Evolutionary conservation across 2,797 vertebrate species (phyloP), one percentile per base, ranked within the genome.

Genomic region (Alcedo quadribrachys): DNA sequence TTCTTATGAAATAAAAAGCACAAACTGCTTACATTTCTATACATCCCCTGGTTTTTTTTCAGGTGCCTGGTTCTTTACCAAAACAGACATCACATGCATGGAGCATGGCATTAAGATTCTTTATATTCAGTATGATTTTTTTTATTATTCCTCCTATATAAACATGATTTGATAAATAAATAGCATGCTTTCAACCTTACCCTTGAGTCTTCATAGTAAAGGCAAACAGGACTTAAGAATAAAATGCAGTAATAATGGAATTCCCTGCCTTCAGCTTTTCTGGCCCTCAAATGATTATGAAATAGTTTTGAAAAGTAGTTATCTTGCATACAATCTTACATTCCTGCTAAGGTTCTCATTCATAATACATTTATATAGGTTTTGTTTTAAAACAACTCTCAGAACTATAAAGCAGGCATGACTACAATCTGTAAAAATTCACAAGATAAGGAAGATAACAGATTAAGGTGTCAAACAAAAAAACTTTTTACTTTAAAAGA

Each of bases 401-500:
- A 67, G 57, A 75, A 73, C 21, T 51, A 15, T 67, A 89, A 93
- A 85, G 16, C 11, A 70, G 60, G 30, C 2, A 2, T 65, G 78
- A 79, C 32, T n/a, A 62, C 8, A 85, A 42, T 15, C 53, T 71
- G 65, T 74, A 63, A 88, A 65, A 83, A 32, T 40, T 68, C 63
- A 60, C 28, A 22, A 45, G 30, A 43, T 66, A 85, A 87, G 28
- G 21, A 77, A 85, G 37, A 5, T 80, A 89, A 90, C 14, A 61
- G 73, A 79, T 65, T 53, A 68, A 83, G n/a, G 17, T 57, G 32
- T 50, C 21, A 45, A 70, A 75, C 81, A 37, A 1, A 25, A 15
- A 16, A 48, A 27, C 18, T 77, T 76, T 75, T 93, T 90, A 74
- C 53, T 54, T 77, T 79, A 82, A 91, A 86, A 91, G 32, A 71